Base-by-base conservation (phyloP, 2,113 vertebrate species). In the Trochalopteron elliotii region DNA sequence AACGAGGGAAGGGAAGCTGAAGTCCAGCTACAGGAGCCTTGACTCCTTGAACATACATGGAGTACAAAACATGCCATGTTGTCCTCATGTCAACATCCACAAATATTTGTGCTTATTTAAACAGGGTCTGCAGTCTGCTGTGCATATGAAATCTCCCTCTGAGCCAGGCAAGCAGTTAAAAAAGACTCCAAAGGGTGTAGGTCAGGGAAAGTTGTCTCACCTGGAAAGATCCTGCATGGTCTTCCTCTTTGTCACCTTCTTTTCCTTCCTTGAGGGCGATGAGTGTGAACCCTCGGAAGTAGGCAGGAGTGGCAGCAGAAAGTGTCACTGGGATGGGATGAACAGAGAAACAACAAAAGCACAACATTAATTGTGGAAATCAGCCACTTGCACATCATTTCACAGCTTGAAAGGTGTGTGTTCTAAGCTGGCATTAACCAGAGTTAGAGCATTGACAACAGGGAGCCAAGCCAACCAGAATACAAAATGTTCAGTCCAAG, bases 201-300 rank as follows among this genome's bases (percentile, higher is more conserved):
- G 10, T 40, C 65, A 75, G 40, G 37, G 61, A 20, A 70, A 40
- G 64, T 35, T 68, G 23, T 83, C 98, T 97, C 97, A 99, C 99
- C 99, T 99, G 99, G 93, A 99, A 99, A 82, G 98, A 97, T 60
- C 99, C 99, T 12, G 98, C 98, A 11, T 99, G 99, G 96, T 99
- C 99, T 17, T 99, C 99, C 50, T 99, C 99, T 75, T 98, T 98
- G 93, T 99, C 99, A 25, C 99, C 99, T 60, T 98, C 98, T 93
- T 98, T 95, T 24, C 99, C 99, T 79, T 99, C 99, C 96, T 98
- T 99, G 82, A 99, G 97, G 88, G 99, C 99, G 11, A 99, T 99
- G 77, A 99, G 89, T 0, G 98, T 99, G 98, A 99, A 99, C 40
- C 99, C 99, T 98, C 99, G 98, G 77, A 99, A 99, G 97, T 99